Base-by-base conservation (phyloP, 2,113 vertebrate genomes). In the Semicossyphus pulcher region DNA sequence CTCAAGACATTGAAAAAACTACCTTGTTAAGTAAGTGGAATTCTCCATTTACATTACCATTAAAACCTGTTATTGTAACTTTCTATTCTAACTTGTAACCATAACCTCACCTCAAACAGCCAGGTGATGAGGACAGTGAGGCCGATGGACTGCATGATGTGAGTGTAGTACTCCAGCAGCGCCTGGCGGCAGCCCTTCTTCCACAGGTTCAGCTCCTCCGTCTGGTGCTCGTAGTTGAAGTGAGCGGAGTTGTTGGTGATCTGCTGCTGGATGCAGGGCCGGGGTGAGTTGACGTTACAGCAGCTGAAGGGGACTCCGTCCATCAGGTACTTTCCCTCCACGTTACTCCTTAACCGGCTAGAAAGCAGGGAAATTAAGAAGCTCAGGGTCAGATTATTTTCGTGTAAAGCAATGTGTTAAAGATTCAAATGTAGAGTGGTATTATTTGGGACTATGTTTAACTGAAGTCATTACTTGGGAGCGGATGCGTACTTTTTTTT, bases 241-340 rank as follows among this genome's bases (percentile, higher is more conserved):
- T 97, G 95, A 60, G 96, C 96, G 0, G 93, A 93, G 91, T 94
- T 95, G 93, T 97, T 96, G 28, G 91, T 95, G 77, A 97, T 88
- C 70, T 95, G 94, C 74, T 93, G 91, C 85, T 97, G 96, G 83
- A 96, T 96, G 63, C 96, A 96, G 59, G 95, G 95, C 60, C 95
- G 91, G 0, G 96, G 95, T 0, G 95, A 96, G 89, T 89, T 92
- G 3, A 89, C 79, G 74, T 96, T 96, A 81, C 96, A 96, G 91
- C 95, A 96, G 90, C 96, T 96, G 91, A 96, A 96, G 47, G 96
- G 96, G 0, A 96, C 95, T 1, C 93, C 93, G 1, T 95, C 94
- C 88, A 95, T 82, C 86, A 96, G 80, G 84, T 93, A 96, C 84
- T 92, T 96, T 0, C 95, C 95, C 23, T 95, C 94, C 12, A 96